Evolutionary conservation across 2,797 vertebrate species (phyloP), one percentile per base, ranked within the genome.

Genomic region (Bradypodion pumilum): DNA sequence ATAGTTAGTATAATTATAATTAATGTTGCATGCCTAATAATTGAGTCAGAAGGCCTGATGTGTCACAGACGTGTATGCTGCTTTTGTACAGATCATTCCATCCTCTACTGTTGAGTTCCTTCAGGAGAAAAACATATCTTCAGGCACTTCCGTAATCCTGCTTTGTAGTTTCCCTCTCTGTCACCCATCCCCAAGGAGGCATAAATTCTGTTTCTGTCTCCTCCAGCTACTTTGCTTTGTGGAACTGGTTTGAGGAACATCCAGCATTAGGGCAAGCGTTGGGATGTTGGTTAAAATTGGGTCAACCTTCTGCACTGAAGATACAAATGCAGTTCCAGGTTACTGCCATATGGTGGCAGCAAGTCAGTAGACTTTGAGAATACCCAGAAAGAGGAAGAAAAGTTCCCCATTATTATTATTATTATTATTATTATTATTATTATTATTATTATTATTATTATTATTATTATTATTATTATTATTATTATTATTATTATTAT

Each of bases 271-370:
- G 7, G 7, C 46, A 42, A 46, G 21, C 19, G 23, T 40, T 65
- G 59, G 32, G 27, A 21, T 8, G 35, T 27, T 80, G 68, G 9
- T 40, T 60, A 35, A 60, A 77, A 59, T 7, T 5, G 46, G 42
- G 32, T 37, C 63, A 40, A 21, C 32, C 72, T 49, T 79, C 29
- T 52, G 27, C 27, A 9, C 40, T 69, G 25, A 66, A 56, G 37
- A 29, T 44, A 79, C 1, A 69, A 86, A 12, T 83, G 72, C 82
- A 85, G 90, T 83, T 94, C 27, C 85, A 21, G 82, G 10, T 72
- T 93, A 79, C 76, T 91, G 80, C 94, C 96, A 95, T 94, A 85
- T 89, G 95, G 92, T 95, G 96, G 96, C 94, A 93, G 91, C 92
- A 95, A 89, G 92, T 87, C 95, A 93, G 90, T 90, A 94, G 89